These are phyloP conservation scores for Helicoverpa armigera DNA, from an alignment of 1,140 invertebrate genomes.

Conservation along the genomic window DNA sequence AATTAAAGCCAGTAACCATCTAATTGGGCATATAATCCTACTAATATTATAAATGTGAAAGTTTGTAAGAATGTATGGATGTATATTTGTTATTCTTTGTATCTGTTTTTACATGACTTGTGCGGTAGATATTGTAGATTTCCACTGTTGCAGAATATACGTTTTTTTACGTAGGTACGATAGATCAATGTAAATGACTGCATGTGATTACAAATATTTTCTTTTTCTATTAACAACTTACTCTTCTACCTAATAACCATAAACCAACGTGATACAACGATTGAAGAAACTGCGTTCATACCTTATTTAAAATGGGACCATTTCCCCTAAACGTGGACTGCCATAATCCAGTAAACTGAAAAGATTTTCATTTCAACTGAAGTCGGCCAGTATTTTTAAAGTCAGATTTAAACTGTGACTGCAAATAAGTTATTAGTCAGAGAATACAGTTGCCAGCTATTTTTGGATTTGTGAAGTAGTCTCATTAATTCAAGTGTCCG, in stretches of 20 bases:
- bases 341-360: conserved; percentile 13
- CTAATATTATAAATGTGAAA: too few relatives aligned
- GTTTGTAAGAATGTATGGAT: too few relatives aligned
- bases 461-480: conserved; percentile 46
- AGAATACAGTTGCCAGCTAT: conserved; percentile 43
- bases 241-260: too few relatives aligned
- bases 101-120: too few relatives aligned
- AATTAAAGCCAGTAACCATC: not conserved
- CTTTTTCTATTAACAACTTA: too few relatives aligned
- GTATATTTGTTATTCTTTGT: too few relatives aligned
- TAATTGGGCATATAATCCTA: too few relatives aligned
- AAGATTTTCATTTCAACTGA: conserved; percentile 39
- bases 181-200: too few relatives aligned
- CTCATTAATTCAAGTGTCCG: conserved; percentile 56
- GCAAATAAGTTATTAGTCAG: conserved; percentile 49
- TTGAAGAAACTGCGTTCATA: not conserved
- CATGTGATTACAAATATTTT: too few relatives aligned
- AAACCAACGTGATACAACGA: not conserved
- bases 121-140: too few relatives aligned
- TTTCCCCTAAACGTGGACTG: not conserved
- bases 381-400: conserved; percentile 20
- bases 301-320: not conserved
- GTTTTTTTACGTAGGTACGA: too few relatives aligned
- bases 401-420: conserved; percentile 47
- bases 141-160: too few relatives aligned